Percentiles rank a stretch among this genome's conserved stretches.
Conservation (phyloP, 2,888 invertebrate species). For the Dexiosoma caninum region DNA sequence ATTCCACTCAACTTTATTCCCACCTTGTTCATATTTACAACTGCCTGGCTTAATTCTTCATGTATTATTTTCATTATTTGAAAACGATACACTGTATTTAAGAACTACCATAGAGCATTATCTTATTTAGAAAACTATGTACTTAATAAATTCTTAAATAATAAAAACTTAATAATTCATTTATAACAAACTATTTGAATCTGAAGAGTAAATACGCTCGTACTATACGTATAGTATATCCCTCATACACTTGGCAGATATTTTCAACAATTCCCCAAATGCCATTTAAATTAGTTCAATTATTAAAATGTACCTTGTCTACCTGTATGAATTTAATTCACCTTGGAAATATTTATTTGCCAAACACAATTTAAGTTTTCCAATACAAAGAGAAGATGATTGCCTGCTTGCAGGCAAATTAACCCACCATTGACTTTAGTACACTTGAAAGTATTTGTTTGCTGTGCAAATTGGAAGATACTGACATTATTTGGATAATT, state of each 20-base stretch:
- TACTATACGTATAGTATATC: not conserved
- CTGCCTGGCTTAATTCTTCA: not conserved
- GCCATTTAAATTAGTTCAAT: slow-evolving; percentile 20
- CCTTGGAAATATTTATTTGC: slow-evolving; percentile 17
- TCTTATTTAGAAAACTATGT: not conserved
- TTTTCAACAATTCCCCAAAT: slow-evolving; percentile 34
- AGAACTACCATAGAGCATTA: not conserved
- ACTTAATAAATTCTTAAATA: slow-evolving; percentile 16
- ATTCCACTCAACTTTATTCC: too few relatives aligned
- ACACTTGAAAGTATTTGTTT: not conserved
- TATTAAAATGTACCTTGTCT: slow-evolving; percentile 10
- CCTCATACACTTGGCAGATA: not conserved
- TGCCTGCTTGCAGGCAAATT: not conserved
- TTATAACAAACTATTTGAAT: not conserved
- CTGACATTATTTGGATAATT: too few relatives aligned
- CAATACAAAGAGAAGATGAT: not conserved
- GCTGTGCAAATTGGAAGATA: not conserved
- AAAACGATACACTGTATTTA: not conserved
- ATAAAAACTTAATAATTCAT: slow-evolving; percentile 3
- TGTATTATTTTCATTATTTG: slow-evolving; percentile 5
- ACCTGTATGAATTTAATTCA: not conserved
- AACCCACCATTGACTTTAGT: not conserved
- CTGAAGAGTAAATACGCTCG: slow-evolving; percentile 17
- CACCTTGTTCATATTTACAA: not conserved
- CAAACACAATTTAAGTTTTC: not conserved